Evolutionary conservation across 2,113 vertebrate species (phyloP).

Genomic region (Craseonycteris thonglongyai): DNA sequence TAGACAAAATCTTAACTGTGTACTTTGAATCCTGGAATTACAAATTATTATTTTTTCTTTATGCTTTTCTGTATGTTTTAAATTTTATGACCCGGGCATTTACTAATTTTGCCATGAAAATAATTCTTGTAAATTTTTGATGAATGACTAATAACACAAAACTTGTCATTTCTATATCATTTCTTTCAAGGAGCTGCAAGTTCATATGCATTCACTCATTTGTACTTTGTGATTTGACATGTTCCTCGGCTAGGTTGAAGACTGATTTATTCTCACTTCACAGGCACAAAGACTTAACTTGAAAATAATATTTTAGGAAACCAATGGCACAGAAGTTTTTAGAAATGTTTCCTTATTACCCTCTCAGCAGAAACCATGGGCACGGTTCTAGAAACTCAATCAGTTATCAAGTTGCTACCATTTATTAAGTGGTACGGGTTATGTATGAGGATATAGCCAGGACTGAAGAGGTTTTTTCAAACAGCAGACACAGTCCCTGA

Average conservation of each 20-base stretch:
- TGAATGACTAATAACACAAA: slow-evolving; percentile 1
- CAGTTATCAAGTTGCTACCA: neutral
- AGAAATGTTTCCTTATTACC: neutral
- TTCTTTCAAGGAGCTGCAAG: neutral
- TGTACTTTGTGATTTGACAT: slow-evolving; percentile 33
- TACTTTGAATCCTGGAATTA: neutral
- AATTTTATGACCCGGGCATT: neutral
- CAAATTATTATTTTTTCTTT: neutral
- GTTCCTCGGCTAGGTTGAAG: neutral
- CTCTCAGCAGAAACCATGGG: neutral
- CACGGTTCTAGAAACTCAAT: neutral
- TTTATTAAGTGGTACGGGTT: neutral
- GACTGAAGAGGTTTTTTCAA: neutral
- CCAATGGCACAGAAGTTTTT: neutral
- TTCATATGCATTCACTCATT: neutral
- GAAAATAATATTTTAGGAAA: neutral
- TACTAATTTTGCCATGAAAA: neutral
- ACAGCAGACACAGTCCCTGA: neutral
- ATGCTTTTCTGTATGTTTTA: neutral
- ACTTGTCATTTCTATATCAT: neutral
- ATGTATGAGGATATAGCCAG: neutral
- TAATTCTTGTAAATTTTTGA: slow-evolving; percentile 7
- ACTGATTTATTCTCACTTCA: neutral
- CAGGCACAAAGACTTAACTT: neutral
- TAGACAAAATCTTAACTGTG: neutral